Conservation (phyloP, 2,888 invertebrate genomes). For the Pemphredon lugubris region DNA sequence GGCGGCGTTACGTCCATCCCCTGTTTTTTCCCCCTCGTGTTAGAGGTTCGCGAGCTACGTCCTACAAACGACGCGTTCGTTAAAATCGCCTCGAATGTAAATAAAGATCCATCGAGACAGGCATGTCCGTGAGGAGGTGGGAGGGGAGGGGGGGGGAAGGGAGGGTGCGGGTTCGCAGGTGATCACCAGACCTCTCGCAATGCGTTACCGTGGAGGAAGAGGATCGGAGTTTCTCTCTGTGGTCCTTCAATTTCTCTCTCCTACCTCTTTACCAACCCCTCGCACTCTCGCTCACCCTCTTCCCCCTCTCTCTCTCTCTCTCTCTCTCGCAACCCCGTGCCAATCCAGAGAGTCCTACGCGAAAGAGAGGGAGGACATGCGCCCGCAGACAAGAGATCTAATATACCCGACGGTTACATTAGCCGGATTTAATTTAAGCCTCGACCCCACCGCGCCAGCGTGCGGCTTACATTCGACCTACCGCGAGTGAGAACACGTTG, state of each 20-base stretch:
- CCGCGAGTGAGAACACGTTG: conserved; percentile 54
- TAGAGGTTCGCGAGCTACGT: too few relatives aligned
- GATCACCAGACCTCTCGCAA: conserved; percentile 9
- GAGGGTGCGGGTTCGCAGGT: conserved; percentile 27
- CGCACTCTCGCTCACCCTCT: too few relatives aligned
- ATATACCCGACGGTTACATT: conserved; percentile 77
- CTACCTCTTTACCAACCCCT: neutral
- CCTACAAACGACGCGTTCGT: too few relatives aligned
- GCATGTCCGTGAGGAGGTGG: too few relatives aligned
- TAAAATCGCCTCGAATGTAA: too few relatives aligned
- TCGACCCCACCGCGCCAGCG: conserved; percentile 59
- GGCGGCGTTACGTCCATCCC: neutral
- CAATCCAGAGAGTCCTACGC: conserved; percentile 24
- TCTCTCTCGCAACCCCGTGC: neutral
- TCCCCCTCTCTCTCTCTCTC: too few relatives aligned
- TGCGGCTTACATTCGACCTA: conserved; percentile 59
- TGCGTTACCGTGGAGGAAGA: conserved; percentile 7
- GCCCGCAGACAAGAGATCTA: conserved; percentile 72
- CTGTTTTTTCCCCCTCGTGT: neutral
- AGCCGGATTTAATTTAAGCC: conserved; percentile 78
- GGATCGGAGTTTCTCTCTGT: conserved; percentile 29
- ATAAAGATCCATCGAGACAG: too few relatives aligned
- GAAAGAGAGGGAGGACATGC: conserved; percentile 43
- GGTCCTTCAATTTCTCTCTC: conserved; percentile 27
- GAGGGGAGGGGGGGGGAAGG: too few relatives aligned